Evolutionary conservation across 2,888 invertebrate species (phyloP).

Genomic region (Mechanitis messenoides): DNA sequence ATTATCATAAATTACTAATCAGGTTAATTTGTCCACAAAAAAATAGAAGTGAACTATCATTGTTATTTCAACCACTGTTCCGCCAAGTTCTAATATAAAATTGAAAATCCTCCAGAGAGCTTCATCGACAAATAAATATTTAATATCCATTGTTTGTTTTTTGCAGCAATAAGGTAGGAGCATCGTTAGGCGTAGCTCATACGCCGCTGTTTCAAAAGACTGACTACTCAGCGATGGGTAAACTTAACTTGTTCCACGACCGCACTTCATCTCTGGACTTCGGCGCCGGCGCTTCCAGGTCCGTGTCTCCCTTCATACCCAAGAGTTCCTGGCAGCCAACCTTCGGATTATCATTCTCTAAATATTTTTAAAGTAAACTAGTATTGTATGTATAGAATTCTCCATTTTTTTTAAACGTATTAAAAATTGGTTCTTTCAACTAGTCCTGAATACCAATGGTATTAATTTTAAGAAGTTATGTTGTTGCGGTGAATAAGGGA

Average conservation of each 20-base stretch:
- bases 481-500: too few species aligned
- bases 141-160: slow-evolving; percentile 6
- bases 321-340: slow-evolving; percentile 36
- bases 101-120: too few species aligned
- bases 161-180: slow-evolving; percentile 40
- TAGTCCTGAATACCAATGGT: too few species aligned
- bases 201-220: slow-evolving; percentile 38
- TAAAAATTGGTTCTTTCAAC: too few species aligned
- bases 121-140: not conserved
- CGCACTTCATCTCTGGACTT: slow-evolving; percentile 39
- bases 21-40: too few species aligned
- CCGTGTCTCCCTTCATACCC: slow-evolving; percentile 37
- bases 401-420: too few species aligned
- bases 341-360: slow-evolving; percentile 30
- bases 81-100: too few species aligned
- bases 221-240: slow-evolving; percentile 40
- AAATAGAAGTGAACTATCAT: too few species aligned
- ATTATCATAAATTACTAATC: too few species aligned
- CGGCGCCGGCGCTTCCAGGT: slow-evolving; percentile 36
- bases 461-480: too few species aligned
- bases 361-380: slow-evolving; percentile 21
- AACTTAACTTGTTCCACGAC: slow-evolving; percentile 39
- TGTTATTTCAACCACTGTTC: too few species aligned
- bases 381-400: too few species aligned
- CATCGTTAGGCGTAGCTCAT: slow-evolving; percentile 36